These are phyloP conservation scores for Sitodiplosis mosellana DNA, from an alignment of 1,140 invertebrate species.

Conservation along the genomic window DNA sequence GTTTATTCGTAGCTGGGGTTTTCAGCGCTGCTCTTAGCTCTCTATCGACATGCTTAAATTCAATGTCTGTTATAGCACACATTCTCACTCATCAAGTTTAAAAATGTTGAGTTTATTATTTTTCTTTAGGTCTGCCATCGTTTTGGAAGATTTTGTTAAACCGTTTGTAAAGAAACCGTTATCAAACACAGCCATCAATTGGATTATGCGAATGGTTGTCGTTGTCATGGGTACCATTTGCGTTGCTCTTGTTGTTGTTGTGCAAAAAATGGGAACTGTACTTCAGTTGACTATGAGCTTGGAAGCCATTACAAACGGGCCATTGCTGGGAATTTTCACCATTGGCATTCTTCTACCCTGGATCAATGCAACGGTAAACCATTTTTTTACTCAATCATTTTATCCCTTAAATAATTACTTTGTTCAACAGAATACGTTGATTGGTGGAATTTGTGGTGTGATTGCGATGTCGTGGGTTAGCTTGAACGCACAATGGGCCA, in stretches of 20 bases:
- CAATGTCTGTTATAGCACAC: too few relatives aligned
- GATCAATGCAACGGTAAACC: constrained; percentile 42
- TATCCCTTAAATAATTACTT: too few relatives aligned
- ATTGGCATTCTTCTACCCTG: constrained; percentile 53
- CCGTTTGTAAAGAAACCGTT: constrained; percentile 24
- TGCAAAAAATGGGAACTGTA: constrained; percentile 33
- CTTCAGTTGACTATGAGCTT: constrained; percentile 30
- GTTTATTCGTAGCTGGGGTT: constrained; percentile 47
- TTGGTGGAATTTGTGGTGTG: constrained; percentile 45
- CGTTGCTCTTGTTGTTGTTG: constrained; percentile 31
- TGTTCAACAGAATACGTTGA: constrained; percentile 65
- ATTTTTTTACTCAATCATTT: too few relatives aligned
- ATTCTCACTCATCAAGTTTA: too few relatives aligned
- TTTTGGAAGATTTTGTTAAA: constrained; percentile 45
- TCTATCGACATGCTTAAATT: constrained; percentile 61
- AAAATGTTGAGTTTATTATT: too few relatives aligned
- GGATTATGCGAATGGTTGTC: constrained; percentile 35
- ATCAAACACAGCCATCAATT: constrained; percentile 29
- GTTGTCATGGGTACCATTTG: constrained; percentile 32
- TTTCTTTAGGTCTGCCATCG: too few relatives aligned
- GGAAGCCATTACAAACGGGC: constrained; percentile 45
- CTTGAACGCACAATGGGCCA: constrained; percentile 55
- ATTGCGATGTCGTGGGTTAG: constrained; percentile 59
- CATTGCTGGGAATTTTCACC: constrained; percentile 54
- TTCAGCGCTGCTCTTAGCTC: constrained; percentile 53